Evolutionary conservation across 37 sponge, comb jelly and placozoan genomes (phyloP), one percentile per base, ranked within the genome.

Genomic region (Oscarella lobularis): DNA sequence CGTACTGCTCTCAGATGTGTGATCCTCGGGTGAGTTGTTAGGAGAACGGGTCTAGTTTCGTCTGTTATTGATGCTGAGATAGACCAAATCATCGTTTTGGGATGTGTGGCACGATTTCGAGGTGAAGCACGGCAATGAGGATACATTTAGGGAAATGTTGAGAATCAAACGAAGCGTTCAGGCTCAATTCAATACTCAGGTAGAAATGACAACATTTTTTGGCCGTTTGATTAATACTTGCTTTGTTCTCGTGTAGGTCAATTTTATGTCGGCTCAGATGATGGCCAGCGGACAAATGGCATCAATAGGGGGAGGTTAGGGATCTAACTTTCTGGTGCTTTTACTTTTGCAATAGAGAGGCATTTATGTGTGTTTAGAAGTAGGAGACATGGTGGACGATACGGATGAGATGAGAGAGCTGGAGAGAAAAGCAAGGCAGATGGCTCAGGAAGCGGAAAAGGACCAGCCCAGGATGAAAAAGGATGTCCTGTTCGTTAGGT

Each of bases 101-200:
- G 87, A 91, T 85, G 81, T 82, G 14, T 97, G 99, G 99, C 91
- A 97, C 67, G 91, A 86, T 74, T 97, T 93, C 86, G 99, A 97
- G 69, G 94, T 97, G 39, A 76, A 75, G 65, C 89, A 97, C 80
- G 99, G 99, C 39, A 97, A 93, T 70, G 99, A 97, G 82, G 99
- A 97, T 74, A 93, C 99, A 30, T 97, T 93, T 75, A 78, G 95
- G 38, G 99, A 97, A 79, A 93, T 97, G 99, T 85, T 97, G 75
- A 82, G 99, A 4, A 93, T 97, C 35, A 97, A 97, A 78, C 87
- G 99, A 27, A 97, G 94, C 39, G 85, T 97, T 2, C 94, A 93
- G 66, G 99, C 95, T n/a, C 90, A 97, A 82, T 97, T 66, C 74
- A 97, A 90, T 83, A 97, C 94, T 6, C 60, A 48, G 60, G 60